These are phyloP conservation scores for Leiothrix lutea DNA, from an alignment of 2,113 vertebrate genomes.

Conservation along the genomic window DNA sequence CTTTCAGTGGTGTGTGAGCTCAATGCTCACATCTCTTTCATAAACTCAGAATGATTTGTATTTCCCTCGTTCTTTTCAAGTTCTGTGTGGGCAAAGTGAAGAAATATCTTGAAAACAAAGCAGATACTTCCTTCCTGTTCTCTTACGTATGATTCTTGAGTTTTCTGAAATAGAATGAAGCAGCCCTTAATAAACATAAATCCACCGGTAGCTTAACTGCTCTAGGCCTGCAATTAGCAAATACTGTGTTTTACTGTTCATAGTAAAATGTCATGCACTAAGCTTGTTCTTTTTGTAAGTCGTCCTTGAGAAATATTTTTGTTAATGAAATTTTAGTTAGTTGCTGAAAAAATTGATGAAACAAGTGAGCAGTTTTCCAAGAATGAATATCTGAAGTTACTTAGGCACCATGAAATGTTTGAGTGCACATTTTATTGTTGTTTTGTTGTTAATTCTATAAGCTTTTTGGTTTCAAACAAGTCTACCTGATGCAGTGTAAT, in stretches of 20 bases:
- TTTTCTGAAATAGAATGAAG: neutral
- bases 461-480: neutral
- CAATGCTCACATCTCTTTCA: neutral
- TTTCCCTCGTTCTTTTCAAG: neutral
- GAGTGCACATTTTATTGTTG: neutral
- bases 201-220: neutral
- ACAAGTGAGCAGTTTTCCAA: neutral
- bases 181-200: neutral
- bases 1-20: neutral
- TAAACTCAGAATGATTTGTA: neutral
- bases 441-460: neutral
- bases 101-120: neutral
- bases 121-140: neutral
- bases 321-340: neutral
- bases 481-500: neutral
- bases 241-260: neutral
- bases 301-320: neutral
- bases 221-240: neutral
- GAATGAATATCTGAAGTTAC: neutral
- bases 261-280: neutral
- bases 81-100: neutral
- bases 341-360: neutral
- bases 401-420: neutral
- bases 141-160: neutral
- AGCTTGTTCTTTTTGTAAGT: neutral